Evolutionary conservation across 2,113 vertebrate genomes (phyloP).

Genomic region (Platanista minor): DNA sequence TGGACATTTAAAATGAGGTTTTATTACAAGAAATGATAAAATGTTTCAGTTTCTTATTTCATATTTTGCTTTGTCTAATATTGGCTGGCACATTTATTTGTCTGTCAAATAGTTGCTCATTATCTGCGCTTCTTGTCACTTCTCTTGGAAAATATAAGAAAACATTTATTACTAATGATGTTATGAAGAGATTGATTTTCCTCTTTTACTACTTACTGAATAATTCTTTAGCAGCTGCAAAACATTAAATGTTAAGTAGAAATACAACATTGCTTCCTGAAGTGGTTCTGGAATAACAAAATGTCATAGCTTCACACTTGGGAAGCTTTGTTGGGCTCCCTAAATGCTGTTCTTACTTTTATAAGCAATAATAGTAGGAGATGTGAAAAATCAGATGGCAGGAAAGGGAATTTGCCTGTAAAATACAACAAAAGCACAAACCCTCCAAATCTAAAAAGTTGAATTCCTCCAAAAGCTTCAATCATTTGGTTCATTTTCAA

Average conservation of each 20-base stretch:
- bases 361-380: slow-evolving; percentile 62
- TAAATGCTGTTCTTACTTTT: slow-evolving; percentile 63
- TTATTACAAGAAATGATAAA: background rate
- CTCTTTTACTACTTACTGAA: slow-evolving; percentile 48
- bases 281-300: slow-evolving; percentile 54
- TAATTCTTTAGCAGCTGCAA: slow-evolving; percentile 70
- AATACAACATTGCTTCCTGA: slow-evolving; percentile 51
- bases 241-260: slow-evolving; percentile 71
- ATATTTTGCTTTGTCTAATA: slow-evolving; percentile 37
- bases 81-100: background rate
- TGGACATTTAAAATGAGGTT: background rate
- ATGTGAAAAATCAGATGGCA: slow-evolving; percentile 62
- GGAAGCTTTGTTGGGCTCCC: slow-evolving; percentile 61
- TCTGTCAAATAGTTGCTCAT: slow-evolving; percentile 51
- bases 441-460: background rate
- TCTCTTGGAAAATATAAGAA: slow-evolving; percentile 41
- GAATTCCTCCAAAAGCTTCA: background rate
- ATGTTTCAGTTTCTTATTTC: background rate
- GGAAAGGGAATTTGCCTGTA: background rate
- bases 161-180: slow-evolving; percentile 55
- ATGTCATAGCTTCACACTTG: slow-evolving; percentile 46
- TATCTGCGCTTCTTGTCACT: slow-evolving; percentile 53
- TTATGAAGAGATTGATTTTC: slow-evolving; percentile 7
- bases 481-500: background rate
- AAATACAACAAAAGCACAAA: background rate